Base-by-base conservation (phyloP, 2,888 invertebrate species). In the Yponomeuta malinellus region DNA sequence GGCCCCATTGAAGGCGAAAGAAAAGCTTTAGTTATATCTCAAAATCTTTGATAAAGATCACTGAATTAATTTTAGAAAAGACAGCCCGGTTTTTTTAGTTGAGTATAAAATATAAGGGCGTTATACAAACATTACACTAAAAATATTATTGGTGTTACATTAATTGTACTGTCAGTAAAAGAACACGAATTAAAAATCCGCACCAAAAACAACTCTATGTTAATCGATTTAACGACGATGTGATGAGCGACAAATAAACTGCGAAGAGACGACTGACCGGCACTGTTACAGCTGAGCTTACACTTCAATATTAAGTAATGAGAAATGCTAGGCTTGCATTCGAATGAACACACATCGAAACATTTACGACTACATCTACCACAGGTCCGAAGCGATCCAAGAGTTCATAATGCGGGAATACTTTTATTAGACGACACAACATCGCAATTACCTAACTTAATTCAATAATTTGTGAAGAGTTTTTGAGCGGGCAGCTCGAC, bases 261-360 rank as follows among this genome's bases (percentile, higher is more conserved):
- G 69, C 63, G 63, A 59, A 59, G 59, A 59, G 59, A 69, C 29
- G 31, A 33, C 48, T 52, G 48, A 48, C 12, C 70, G 70, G 70
- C 65, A 63, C 12, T 59, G 52, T 59, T 59, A 59, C 52, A 59
- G 15, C 52, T 15, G 52, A 59, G 52, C 59, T 33, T 37, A 69
- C 69, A 69, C 37, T 48, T 29, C 48, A 81, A 79, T 78, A 82
- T 69, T 71, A 72, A 65, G 65, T 59, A 82, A 84, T 84, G 86
- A 85, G 84, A 86, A 86, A 86, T 82, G 85, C 88, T 87, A 88
- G 82, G 78, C 79, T 82, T 79, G 84, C 85, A 84, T 84, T 86
- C 86, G 87, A 84, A 86, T 89, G 90, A 91, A 91, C 91, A 90
- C 91, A 89, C 87, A 88, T 83, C 83, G 85, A 89, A 86, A 89